phyloP scores from a whole-genome alignment of 2,113 vertebrate species.

The Bubo blakistoni region DNA sequence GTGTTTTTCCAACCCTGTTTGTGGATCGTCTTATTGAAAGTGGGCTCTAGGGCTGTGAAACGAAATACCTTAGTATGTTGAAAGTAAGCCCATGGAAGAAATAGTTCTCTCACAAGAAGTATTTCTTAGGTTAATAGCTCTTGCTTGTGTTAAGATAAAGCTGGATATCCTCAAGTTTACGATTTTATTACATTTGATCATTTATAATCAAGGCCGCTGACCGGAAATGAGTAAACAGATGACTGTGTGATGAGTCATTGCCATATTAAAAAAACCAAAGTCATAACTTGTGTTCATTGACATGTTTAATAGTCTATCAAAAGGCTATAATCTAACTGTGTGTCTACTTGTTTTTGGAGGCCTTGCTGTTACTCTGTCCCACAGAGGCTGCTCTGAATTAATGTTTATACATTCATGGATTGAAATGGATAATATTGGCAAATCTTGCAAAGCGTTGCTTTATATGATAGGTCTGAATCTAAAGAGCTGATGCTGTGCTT shows the following conservation, averaged over 20 bases:
- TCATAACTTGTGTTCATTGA: not conserved
- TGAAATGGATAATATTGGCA: not conserved
- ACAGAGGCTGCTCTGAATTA: not conserved
- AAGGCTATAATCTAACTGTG: not conserved
- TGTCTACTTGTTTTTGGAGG: not conserved
- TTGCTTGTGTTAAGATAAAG: not conserved
- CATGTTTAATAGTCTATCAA: not conserved
- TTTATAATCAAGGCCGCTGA: not conserved
- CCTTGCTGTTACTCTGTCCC: not conserved
- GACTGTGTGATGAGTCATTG: conserved; percentile 34
- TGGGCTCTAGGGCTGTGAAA: not conserved
- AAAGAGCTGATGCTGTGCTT: not conserved
- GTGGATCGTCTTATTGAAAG: not conserved
- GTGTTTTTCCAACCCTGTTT: not conserved
- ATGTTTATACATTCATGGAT: not conserved
- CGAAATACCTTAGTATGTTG: not conserved
- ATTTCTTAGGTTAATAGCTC: not conserved
- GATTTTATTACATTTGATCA: not conserved
- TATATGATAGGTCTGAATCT: not conserved
- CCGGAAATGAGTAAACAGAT: conserved; percentile 2
- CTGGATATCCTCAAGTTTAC: not conserved
- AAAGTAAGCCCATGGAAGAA: not conserved
- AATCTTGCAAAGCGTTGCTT: not conserved
- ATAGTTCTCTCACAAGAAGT: not conserved
- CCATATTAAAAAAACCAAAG: not conserved